phyloP scores from a whole-genome alignment of 1,140 invertebrate genomes.

The Drosophila bocki region DNA sequence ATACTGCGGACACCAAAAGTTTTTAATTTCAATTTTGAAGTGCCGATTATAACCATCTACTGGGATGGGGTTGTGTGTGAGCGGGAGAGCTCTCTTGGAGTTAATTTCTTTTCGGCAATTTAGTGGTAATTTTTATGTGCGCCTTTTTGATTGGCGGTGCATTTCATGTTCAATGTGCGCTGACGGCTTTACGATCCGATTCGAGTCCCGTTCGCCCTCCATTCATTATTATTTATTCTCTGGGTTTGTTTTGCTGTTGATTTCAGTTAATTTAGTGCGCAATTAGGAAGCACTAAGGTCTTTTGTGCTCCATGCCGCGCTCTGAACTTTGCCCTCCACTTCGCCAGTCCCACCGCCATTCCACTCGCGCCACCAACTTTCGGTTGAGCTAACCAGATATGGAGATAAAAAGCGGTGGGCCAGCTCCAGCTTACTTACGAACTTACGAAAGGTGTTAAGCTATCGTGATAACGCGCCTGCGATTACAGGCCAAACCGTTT shows the following conservation, averaged over 20 bases:
- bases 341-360: slow-evolving; percentile 3
- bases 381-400: slow-evolving; percentile 52
- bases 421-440: slow-evolving; percentile 32
- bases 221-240: slow-evolving; percentile 70
- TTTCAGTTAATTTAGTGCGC: slow-evolving; percentile 74
- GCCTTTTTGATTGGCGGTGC: slow-evolving; percentile 79
- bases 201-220: slow-evolving; percentile 48
- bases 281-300: slow-evolving; percentile 75
- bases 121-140: slow-evolving; percentile 75
- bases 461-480: slow-evolving; percentile 56
- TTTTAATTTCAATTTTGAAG: slow-evolving; percentile 48
- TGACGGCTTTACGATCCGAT: slow-evolving; percentile 55
- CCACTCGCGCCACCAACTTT: slow-evolving; percentile 11
- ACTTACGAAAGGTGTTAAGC: slow-evolving; percentile 68
- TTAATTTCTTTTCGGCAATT: slow-evolving; percentile 76
- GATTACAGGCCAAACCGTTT: slow-evolving; percentile 37
- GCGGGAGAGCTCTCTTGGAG: slow-evolving; percentile 24
- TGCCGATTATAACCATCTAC: slow-evolving; percentile 36
- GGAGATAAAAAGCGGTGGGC: slow-evolving; percentile 58
- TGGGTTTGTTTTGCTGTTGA: slow-evolving; percentile 31
- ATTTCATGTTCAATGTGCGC: slow-evolving; percentile 67
- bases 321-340: slow-evolving; percentile 63
- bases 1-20: slow-evolving; percentile 14
- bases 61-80: slow-evolving; percentile 2
- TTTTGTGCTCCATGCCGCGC: slow-evolving; percentile 68